These are phyloP conservation scores for Hippolais icterina DNA, from an alignment of 2,113 vertebrate species.

Conservation along the genomic window DNA sequence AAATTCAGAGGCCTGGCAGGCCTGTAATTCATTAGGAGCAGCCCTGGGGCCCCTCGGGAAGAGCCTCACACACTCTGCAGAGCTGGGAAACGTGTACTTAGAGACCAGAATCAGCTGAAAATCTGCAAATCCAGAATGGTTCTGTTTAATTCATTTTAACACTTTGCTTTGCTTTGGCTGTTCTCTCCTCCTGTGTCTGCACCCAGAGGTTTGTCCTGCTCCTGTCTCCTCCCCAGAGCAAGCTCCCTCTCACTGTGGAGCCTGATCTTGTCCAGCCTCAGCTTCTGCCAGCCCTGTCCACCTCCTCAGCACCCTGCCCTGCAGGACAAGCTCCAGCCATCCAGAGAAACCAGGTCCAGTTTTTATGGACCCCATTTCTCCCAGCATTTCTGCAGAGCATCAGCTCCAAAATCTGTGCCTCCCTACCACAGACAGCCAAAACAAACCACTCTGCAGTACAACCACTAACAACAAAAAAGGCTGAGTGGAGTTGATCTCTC, in stretches of 20 bases:
- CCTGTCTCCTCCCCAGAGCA: background rate
- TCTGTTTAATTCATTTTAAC: background rate
- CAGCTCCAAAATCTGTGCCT: background rate
- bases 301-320: background rate
- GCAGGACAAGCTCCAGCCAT: background rate
- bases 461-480: background rate
- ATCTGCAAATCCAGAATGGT: background rate
- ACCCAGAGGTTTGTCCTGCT: background rate
- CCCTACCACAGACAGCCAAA: background rate
- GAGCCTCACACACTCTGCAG: background rate
- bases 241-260: background rate
- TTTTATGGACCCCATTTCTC: background rate
- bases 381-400: background rate
- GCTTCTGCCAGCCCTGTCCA: background rate
- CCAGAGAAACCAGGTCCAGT: background rate
- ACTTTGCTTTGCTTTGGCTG: background rate
- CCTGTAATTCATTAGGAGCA: slow-evolving; percentile 25
- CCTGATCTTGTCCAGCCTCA: background rate
- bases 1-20: background rate
- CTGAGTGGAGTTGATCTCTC: background rate
- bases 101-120: background rate
- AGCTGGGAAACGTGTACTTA: background rate
- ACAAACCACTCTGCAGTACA: background rate
- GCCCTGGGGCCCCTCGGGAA: background rate
- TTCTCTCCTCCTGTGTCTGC: background rate